Base-by-base conservation (phyloP, 2,113 vertebrate genomes). In the Ciconia stormi region DNA sequence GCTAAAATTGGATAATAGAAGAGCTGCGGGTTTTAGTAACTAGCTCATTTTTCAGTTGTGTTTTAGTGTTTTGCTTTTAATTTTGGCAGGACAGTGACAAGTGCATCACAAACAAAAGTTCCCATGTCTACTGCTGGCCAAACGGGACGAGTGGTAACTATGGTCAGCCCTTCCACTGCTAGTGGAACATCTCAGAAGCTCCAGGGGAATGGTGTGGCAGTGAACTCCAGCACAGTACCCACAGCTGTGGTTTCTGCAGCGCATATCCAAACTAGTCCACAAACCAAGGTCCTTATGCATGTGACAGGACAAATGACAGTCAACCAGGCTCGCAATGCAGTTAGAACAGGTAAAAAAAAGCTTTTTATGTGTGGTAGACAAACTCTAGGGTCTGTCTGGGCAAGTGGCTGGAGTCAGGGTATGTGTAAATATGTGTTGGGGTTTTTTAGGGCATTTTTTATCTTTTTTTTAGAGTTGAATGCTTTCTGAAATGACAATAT, bases 221-320 rank as follows among this genome's bases (percentile, higher is more conserved):
- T 98, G 74, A 98, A 93, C 91, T 90, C 98, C 50, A 97, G 86
- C 85, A 90, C 98, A 13, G 98, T 99, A 46, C 98, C 99, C 22
- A 98, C 98, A 2, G 98, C 98, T 10, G 97, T 98, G 84, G 98
- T 99, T 42, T 98, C 99, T 8, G 98, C 99, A 30, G 98, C 98
- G 20, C 99, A 99, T 78, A 97, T 99, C 61, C 99, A 99, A 83
- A 99, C 98, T 2, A 99, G 98, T 67, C 99, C 99, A 0, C 99
- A 99, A 98, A 98, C 99, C 10, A 99, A 99, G 97, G 98, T 99
- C 82, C 97, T 99, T 22, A 95, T 99, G 98, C 99, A 99, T 0
- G 98, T 99, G 98, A 98, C 97, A 13, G 98, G 99, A 42, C 99
- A 99, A 97, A 99, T 99, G 99, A 99, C 99, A 1, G 99, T 99